A percentile compares a stretch with the other conserved stretches of the same genome.
Evolutionary conservation across 2,113 vertebrate species (phyloP).

Genomic region (Siniperca chuatsi): DNA sequence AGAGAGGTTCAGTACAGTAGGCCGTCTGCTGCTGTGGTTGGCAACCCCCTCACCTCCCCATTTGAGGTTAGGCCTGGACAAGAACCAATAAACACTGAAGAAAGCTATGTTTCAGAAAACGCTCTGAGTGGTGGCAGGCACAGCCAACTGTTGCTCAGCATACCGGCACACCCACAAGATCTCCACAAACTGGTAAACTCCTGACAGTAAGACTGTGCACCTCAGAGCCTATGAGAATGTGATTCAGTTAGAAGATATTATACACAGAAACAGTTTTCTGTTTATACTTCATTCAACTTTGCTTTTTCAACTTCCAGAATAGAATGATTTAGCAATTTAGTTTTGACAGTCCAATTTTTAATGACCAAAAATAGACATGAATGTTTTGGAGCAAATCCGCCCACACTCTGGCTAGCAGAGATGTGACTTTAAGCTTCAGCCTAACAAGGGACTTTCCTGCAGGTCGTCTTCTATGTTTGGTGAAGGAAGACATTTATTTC

Average conservation of each 20-base stretch:
- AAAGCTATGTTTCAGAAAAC: conserved; percentile 72
- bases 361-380: conserved; percentile 69
- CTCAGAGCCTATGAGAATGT: background rate
- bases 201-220: background rate
- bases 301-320: background rate
- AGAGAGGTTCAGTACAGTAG: conserved; percentile 55
- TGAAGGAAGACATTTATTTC: conserved; percentile 72
- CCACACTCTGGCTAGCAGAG: conserved; percentile 46
- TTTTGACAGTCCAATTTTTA: conserved; percentile 37
- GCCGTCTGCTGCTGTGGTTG: conserved; percentile 58
- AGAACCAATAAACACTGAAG: conserved; percentile 78
- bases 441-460: conserved; percentile 75
- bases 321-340: conserved; percentile 3
- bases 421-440: conserved; percentile 50
- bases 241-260: background rate
- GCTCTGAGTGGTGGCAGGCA: conserved; percentile 48
- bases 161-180: conserved; percentile 59
- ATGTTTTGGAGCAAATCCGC: conserved; percentile 61
- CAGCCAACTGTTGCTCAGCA: conserved; percentile 61
- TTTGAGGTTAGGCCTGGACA: conserved; percentile 67
- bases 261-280: background rate
- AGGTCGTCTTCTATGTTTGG: conserved; percentile 61
- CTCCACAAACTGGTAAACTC: conserved; percentile 7
- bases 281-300: conserved; percentile 8
- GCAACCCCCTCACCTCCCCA: conserved; percentile 49